Evolutionary conservation across 2,797 vertebrate genomes (phyloP).

Genomic region (Cottoperca gobio): DNA sequence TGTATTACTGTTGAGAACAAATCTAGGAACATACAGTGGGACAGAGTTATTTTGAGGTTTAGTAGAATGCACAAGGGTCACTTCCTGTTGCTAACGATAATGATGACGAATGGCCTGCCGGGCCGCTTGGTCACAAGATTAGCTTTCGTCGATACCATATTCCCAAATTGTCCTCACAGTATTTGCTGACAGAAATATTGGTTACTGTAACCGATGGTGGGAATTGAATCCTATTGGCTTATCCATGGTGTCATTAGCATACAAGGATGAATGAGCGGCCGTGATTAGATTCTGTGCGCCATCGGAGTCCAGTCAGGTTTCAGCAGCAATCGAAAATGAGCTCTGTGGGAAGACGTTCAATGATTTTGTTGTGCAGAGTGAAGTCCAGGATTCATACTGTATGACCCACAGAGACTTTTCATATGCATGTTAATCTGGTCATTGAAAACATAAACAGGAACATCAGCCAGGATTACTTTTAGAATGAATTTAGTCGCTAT

Average conservation of each 20-base stretch:
- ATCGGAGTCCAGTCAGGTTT: constrained; percentile 56
- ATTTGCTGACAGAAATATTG: constrained; percentile 85
- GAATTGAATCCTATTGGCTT: constrained; percentile 81
- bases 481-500: constrained; percentile 18
- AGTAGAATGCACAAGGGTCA: constrained; percentile 36
- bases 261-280: constrained; percentile 74
- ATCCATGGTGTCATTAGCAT: constrained; percentile 77
- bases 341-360: not conserved
- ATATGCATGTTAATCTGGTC: constrained; percentile 19
- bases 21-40: not conserved
- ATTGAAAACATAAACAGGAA: constrained; percentile 15
- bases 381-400: constrained; percentile 1
- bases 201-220: constrained; percentile 85
- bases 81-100: constrained; percentile 74
- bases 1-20: constrained; percentile 47
- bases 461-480: not conserved
- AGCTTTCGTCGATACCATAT: constrained; percentile 88
- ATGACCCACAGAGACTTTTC: not conserved
- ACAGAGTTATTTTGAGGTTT: constrained; percentile 50
- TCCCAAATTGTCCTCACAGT: constrained; percentile 83
- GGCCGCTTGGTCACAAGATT: constrained; percentile 80
- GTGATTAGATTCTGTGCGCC: constrained; percentile 62
- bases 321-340: constrained; percentile 47
- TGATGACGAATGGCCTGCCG: constrained; percentile 77
- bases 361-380: constrained; percentile 6